Base-by-base conservation (phyloP, 2,113 vertebrate species). In the Telmatochromis sp. region DNA sequence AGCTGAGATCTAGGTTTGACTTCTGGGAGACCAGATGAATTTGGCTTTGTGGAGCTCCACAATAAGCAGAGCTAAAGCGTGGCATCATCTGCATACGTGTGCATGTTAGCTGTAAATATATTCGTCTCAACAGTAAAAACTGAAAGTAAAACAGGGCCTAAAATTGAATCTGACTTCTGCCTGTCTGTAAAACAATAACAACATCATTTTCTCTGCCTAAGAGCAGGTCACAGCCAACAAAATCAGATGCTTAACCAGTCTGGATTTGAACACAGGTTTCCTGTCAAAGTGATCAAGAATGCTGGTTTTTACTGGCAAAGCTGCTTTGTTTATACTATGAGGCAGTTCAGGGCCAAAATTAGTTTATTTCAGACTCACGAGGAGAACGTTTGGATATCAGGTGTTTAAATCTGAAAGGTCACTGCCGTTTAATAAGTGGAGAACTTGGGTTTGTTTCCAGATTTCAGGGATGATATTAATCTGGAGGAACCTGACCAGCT, bases 301-400 rank as follows among this genome's bases (percentile, higher is more conserved):
- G 33, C 17, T 17, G 31, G 0, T 1, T 63, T 33, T 63, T 63
- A n/a, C 58, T 35, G 31, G 58, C 28, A 33, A 33, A 63, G 31
- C 28, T 63, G 60, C 60, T 37, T 35, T 37, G 7, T n/a, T 65
- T 35, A 19, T 63, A 63, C 15, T 35, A 11, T 63, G 60, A 13
- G 19, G 17, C 9, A 35, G 6, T 68, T 0, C 35, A 40, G 0
- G 7, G 19, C 35, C 63, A 40, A 13, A 68, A 12, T 68, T 7
- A 8, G 63, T 40, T 68, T 68, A 14, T 68, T 40, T 68, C 19
- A 68, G 4, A 68, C 19, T 68, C 7, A 0, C 1, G 11, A 68
- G 17, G 15, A 37, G 60, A 65, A 65, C 1, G 10, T 65, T 37
- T 65, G 60, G 9, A 65, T 65, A 65, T 12, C 17, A 33, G 6